Base-by-base conservation (phyloP, 1,140 invertebrate species). In the Hetaerina americana region DNA sequence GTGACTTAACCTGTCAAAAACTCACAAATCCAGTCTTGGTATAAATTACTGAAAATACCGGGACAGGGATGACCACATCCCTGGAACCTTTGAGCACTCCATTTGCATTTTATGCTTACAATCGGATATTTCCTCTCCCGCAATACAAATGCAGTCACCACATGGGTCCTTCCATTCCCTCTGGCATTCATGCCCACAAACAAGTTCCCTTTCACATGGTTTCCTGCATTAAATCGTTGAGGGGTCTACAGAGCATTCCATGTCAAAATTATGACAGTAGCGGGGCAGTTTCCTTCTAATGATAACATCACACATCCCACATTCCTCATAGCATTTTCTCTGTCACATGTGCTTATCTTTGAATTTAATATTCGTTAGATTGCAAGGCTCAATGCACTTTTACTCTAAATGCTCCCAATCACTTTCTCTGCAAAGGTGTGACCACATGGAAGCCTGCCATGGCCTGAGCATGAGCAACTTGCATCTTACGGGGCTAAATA, bases 1-100 rank as follows among this genome's bases (percentile, higher is more conserved):
- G 78, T 75, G n/a, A 72, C 66, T 26, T 66, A 70, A 5, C 76
- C 67, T 0, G 79, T 74, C 6, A 77, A 68, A 49, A 72, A 74
- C 5, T 66, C 75, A 72, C 84, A 85, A 12, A 66, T 71, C 0
- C n/a, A 12, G 26, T 80, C 1, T 26, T 68, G 80, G 69, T 84
- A 86, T 0, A n/a, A 24, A 5, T 79, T 75, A 8, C 71, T 75
- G 74, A 84, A 86, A 29, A 68, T 72, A 0, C 75, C 74, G 6
- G 18, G 73, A 76, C 84, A 86, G 0, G 25, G 27, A 75, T 86
- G 84, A 0, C 83, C 83, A 77, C 85, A 85, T 75, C 5, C 71
- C 74, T 0, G 80, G 73, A 26, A 49, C 72, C 68, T 75, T 40
- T 26, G 70, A 72, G 73, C 84, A 85, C 71, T 76, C 69, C 1